These are phyloP conservation scores for Misgurnus anguillicaudatus DNA, from an alignment of 2,113 vertebrate species.

Conservation along the genomic window DNA sequence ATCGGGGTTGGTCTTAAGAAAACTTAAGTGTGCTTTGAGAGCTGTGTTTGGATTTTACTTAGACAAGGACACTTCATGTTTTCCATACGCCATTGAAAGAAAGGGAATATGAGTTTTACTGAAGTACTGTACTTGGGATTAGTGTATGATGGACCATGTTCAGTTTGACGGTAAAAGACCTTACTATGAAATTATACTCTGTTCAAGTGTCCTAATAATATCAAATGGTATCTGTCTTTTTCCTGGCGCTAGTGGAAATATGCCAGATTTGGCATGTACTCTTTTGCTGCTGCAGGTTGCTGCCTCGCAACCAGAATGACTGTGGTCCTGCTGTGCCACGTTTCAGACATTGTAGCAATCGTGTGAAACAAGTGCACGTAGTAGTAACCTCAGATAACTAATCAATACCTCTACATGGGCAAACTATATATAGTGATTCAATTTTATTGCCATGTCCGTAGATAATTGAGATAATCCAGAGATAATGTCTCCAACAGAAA, in stretches of 20 bases:
- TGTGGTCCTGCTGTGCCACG: not conserved
- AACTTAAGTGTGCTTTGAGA: too few species aligned
- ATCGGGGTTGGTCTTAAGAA: not conserved
- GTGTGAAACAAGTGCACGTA: not conserved
- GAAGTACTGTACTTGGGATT: not conserved
- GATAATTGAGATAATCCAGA: too few species aligned
- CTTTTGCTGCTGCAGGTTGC: too few species aligned
- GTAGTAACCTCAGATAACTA: not conserved
- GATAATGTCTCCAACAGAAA: not conserved
- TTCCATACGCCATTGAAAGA: too few species aligned
- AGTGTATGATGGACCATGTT: not conserved
- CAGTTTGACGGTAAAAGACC: too few species aligned
- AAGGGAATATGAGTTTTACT: too few species aligned
- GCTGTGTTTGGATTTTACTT: too few species aligned
- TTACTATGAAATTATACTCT: not conserved
- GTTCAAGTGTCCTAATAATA: not conserved
- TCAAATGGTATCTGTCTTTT: not conserved
- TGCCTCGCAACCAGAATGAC: not conserved
- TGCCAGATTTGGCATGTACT: too few species aligned
- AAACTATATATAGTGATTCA: too few species aligned
- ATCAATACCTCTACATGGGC: not conserved
- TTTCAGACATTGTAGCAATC: not conserved
- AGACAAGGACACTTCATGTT: too few species aligned
- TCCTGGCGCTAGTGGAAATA: not conserved
- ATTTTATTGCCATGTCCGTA: too few species aligned